A percentile compares a stretch with the other conserved stretches of the same genome.
Conservation (phyloP, 2,888 invertebrate genomes). For the Neoaliturus tenellus region DNA sequence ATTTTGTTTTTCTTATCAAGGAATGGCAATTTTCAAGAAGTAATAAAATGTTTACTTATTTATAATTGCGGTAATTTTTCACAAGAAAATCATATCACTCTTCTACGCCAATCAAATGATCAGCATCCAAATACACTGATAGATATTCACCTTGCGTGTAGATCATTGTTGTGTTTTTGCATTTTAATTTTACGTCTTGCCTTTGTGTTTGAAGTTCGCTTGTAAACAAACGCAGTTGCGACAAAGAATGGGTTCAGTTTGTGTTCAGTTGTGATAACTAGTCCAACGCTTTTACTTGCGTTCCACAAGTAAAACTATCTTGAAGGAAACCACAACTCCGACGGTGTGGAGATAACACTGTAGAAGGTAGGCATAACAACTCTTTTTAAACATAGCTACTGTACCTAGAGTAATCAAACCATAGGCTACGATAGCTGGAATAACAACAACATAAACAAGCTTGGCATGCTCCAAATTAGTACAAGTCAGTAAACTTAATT, state of each 20-base stretch:
- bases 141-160: background rate
- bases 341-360: background rate
- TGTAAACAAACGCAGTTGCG: slow-evolving; percentile 11
- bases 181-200: slow-evolving; percentile 16
- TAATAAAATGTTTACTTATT: background rate
- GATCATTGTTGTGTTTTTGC: background rate
- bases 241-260: slow-evolving; percentile 4
- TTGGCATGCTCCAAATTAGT: too few species aligned
- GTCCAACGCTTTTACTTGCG: background rate
- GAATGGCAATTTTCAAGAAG: slow-evolving; percentile 1
- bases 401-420: too few species aligned
- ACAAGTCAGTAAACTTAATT: too few species aligned
- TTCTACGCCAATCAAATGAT: background rate
- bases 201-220: slow-evolving; percentile 17
- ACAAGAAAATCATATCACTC: background rate
- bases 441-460: too few species aligned
- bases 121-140: too few species aligned
- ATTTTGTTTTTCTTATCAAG: slow-evolving; percentile 22
- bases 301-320: too few species aligned
- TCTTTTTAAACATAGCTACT: too few species aligned
- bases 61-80: background rate
- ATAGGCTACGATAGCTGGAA: too few species aligned
- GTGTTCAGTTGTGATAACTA: background rate
- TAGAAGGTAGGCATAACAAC: background rate
- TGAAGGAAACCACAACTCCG: background rate